Conservation (phyloP, 2,797 vertebrate genomes). For the Pantherophis alleghaniensis region DNA sequence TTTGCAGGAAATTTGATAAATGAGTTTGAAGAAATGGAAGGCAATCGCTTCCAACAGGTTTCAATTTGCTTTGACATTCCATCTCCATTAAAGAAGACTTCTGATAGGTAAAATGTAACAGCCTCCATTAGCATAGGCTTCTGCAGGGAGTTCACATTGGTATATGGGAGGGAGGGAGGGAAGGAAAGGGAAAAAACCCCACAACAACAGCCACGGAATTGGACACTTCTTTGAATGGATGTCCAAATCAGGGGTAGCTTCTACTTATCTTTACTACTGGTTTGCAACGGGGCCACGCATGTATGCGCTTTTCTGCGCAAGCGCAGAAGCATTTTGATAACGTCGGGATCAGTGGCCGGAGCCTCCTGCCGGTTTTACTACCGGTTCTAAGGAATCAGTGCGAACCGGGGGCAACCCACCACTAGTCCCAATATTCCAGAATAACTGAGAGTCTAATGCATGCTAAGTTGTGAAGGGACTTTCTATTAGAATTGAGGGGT, state of each 20-base stretch:
- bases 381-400: too few relatives aligned
- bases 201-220: accelerated
- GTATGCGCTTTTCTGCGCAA: too few relatives aligned
- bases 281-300: accelerated
- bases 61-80: neutral
- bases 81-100: neutral
- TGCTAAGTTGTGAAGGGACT: neutral
- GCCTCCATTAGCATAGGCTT: accelerated
- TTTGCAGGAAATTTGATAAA: neutral
- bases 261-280: too few relatives aligned
- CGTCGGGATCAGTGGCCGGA: too few relatives aligned
- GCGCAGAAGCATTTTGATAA: too few relatives aligned
- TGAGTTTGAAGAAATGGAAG: neutral
- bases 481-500: neutral
- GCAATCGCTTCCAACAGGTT: neutral
- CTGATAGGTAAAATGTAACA: accelerated
- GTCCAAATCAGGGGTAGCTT: too few relatives aligned
- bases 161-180: accelerated
- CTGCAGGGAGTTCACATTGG: neutral
- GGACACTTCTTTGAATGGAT: too few relatives aligned
- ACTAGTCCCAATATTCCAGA: neutral
- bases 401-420: too few relatives aligned
- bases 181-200: neutral
- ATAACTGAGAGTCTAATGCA: neutral
- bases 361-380: too few relatives aligned